Percentiles rank a stretch among this genome's conserved stretches.
These are phyloP conservation scores for Tubulanus polymorphus DNA, from an alignment of 2,888 invertebrate species.

Conservation along the genomic window DNA sequence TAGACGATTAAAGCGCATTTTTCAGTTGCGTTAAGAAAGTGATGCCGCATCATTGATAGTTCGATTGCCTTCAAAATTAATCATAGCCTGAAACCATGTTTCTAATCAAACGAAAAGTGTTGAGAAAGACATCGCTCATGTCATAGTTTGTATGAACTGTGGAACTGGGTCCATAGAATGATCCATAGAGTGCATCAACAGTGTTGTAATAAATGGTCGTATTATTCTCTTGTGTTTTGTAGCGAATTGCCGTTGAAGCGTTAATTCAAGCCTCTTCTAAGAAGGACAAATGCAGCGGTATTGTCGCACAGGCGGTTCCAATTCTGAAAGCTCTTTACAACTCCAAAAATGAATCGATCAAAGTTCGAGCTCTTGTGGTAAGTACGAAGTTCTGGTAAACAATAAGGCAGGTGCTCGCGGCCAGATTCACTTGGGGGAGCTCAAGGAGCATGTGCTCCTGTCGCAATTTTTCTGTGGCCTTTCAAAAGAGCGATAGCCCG, in stretches of 20 bases:
- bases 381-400: slow-evolving; percentile 21
- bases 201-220: no score
- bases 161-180: no score
- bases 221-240: no score
- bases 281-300: slow-evolving; percentile 89
- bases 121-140: no score
- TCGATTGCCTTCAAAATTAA: no score
- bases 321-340: slow-evolving; percentile 91
- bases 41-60: no score
- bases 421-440: not conserved
- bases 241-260: slow-evolving; percentile 94
- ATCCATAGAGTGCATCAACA: no score
- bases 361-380: slow-evolving; percentile 63
- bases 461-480: not conserved
- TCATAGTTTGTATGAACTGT: no score
- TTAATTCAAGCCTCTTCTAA: slow-evolving; percentile 95
- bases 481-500: not conserved
- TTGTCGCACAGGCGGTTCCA: slow-evolving; percentile 82
- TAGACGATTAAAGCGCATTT: no score
- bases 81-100: no score
- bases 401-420: not conserved
- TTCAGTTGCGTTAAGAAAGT: no score
- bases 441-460: not conserved
- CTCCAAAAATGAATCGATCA: slow-evolving; percentile 82
- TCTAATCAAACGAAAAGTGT: no score